Evolutionary conservation across 2,797 vertebrate genomes (phyloP).

Genomic region (Pterois miles): DNA sequence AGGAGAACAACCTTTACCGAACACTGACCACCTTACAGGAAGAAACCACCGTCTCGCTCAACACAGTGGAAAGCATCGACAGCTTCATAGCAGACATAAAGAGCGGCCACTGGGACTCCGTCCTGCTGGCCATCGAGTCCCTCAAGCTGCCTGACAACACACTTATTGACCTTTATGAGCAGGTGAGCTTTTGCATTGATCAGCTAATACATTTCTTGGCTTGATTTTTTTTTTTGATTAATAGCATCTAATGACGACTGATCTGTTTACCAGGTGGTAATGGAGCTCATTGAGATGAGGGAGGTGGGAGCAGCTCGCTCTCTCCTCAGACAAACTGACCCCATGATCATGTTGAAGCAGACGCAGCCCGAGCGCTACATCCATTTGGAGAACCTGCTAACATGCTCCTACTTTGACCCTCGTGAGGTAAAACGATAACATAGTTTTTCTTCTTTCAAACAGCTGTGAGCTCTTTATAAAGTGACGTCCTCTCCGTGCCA

Average conservation of each 20-base stretch:
- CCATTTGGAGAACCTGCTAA: slow-evolving; percentile 93
- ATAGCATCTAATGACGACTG: neutral
- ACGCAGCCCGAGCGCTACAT: slow-evolving; percentile 92
- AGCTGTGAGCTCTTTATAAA: neutral
- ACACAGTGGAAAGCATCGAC: slow-evolving; percentile 97
- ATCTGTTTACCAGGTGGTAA: slow-evolving; percentile 86
- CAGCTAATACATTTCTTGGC: neutral
- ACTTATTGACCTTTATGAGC: slow-evolving; percentile 96
- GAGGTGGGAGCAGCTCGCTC: slow-evolving; percentile 95
- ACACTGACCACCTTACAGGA: slow-evolving; percentile 93
- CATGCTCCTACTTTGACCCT: slow-evolving; percentile 95
- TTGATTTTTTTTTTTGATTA: neutral
- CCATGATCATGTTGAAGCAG: slow-evolving; percentile 99
- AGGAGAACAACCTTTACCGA: slow-evolving; percentile 95
- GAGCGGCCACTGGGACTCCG: slow-evolving; percentile 97
- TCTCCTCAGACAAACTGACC: slow-evolving; percentile 94
- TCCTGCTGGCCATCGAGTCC: slow-evolving; percentile 95
- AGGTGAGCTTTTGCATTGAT: slow-evolving; percentile 79
- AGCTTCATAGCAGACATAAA: slow-evolving; percentile 97
- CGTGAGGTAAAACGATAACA: slow-evolving; percentile 85
- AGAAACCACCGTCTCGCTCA: slow-evolving; percentile 95
- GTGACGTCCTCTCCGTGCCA: neutral
- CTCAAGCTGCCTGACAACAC: slow-evolving; percentile 96
- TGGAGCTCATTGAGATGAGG: slow-evolving; percentile 96
- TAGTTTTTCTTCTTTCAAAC: fast-evolving